These are phyloP conservation scores for Ladona fulva DNA, from an alignment of 1,140 invertebrate species.

Conservation along the genomic window DNA sequence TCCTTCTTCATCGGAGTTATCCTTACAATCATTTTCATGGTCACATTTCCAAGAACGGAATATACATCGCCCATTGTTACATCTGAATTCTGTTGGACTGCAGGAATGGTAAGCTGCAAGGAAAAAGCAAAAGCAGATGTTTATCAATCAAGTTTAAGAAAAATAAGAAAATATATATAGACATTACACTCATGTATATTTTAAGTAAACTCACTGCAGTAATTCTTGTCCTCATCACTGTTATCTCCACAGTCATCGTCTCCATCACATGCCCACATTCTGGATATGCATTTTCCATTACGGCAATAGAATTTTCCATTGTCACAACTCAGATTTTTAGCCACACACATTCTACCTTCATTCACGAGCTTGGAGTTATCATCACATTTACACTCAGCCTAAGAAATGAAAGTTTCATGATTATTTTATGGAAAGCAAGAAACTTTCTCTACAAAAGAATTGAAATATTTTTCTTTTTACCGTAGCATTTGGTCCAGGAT, in stretches of 20 bases:
- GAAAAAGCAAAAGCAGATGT: too few relatives aligned
- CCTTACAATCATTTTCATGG: slow-evolving; percentile 90
- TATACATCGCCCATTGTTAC: slow-evolving; percentile 89
- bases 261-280: slow-evolving; percentile 94
- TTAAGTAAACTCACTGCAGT: slow-evolving; percentile 59
- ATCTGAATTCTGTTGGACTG: slow-evolving; percentile 84
- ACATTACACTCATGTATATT: slow-evolving; percentile 11
- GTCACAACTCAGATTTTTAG: slow-evolving; percentile 81
- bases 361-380: slow-evolving; percentile 81
- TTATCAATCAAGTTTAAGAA: slow-evolving; percentile 13
- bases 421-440: background rate
- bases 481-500: slow-evolving; percentile 72
- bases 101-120: slow-evolving; percentile 74
- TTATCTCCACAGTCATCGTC: slow-evolving; percentile 92
- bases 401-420: slow-evolving; percentile 27
- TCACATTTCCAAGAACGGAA: slow-evolving; percentile 93
- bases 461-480: slow-evolving; percentile 27
- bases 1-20: slow-evolving; percentile 85
- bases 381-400: slow-evolving; percentile 77
- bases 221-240: slow-evolving; percentile 85
- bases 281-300: slow-evolving; percentile 89
- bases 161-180: slow-evolving; percentile 13
- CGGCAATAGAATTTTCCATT: slow-evolving; percentile 83
- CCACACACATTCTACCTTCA: slow-evolving; percentile 82
- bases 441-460: background rate